Evolutionary conservation across 2,113 vertebrate species (phyloP).

Genomic region (Ictalurus punctatus): DNA sequence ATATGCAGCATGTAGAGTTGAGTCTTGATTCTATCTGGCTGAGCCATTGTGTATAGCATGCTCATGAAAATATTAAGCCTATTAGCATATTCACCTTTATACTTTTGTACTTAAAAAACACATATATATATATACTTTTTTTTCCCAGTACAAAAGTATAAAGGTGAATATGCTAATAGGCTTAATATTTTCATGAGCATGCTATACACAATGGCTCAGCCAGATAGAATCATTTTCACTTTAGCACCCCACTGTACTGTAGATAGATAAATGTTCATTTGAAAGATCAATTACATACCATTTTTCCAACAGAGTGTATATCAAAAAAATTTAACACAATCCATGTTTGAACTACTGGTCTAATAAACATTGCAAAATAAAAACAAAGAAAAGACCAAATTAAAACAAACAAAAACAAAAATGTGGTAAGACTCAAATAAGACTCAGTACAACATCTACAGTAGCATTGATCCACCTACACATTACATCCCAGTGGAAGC

Average conservation of each 20-base stretch:
- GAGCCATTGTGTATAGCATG: background rate
- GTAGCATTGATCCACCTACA: slow-evolving; percentile 21
- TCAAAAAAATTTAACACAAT: background rate
- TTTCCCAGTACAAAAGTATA: background rate
- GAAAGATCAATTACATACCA: background rate
- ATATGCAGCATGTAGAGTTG: background rate
- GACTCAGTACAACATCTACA: slow-evolving; percentile 1
- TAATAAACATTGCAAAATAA: background rate
- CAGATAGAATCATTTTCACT: background rate
- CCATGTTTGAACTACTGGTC: slow-evolving; percentile 5
- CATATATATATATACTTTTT: too few relatives aligned
- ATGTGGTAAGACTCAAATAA: background rate
- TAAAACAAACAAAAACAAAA: background rate
- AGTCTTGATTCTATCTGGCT: background rate
- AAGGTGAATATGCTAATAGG: background rate
- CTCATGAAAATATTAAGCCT: background rate
- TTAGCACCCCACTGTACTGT: too few relatives aligned
- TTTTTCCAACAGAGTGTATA: background rate
- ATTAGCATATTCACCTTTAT: background rate
- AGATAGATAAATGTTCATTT: too few relatives aligned
- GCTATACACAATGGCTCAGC: background rate
- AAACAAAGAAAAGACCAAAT: background rate
- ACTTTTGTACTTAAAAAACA: background rate
- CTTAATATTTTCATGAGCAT: background rate
- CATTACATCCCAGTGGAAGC: slow-evolving; percentile 1